Evolutionary conservation across 2,113 vertebrate genomes (phyloP).

Genomic region (Xenus cinereus): DNA sequence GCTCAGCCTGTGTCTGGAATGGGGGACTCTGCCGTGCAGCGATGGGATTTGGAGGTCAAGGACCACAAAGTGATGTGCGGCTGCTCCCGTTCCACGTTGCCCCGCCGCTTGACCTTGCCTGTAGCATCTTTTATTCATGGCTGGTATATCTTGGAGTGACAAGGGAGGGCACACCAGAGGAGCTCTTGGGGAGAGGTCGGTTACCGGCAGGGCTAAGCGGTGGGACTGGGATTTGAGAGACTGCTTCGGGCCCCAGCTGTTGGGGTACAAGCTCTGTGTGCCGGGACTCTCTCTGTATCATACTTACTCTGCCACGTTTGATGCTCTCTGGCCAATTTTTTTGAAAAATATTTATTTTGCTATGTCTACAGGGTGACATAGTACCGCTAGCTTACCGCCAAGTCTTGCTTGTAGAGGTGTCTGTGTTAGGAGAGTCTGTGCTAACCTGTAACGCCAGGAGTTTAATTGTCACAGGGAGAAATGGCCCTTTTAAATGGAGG

Average conservation of each 20-base stretch:
- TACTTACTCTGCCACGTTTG: rapidly evolving
- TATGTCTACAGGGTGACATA: too few relatives aligned
- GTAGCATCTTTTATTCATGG: background rate
- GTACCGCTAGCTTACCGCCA: background rate
- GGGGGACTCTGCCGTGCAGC: background rate
- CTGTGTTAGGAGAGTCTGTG: background rate
- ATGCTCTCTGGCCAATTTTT: background rate
- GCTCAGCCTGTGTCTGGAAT: background rate
- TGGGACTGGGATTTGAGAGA: background rate
- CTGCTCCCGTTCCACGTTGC: background rate
- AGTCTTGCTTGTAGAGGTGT: background rate
- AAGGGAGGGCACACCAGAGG: too few relatives aligned
- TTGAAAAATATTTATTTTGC: background rate
- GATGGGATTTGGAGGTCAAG: background rate
- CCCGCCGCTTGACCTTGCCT: background rate
- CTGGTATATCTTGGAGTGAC: background rate
- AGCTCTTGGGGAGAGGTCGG: background rate
- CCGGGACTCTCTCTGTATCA: rapidly evolving
- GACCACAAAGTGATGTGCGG: background rate
- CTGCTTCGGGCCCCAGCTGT: background rate
- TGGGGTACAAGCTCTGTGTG: background rate
- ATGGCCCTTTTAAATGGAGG: background rate
- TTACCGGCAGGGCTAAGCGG: background rate
- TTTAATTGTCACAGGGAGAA: background rate
- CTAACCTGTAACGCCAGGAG: background rate